Base-by-base conservation (phyloP, 2,888 invertebrate species). In the Clanis bilineata region DNA sequence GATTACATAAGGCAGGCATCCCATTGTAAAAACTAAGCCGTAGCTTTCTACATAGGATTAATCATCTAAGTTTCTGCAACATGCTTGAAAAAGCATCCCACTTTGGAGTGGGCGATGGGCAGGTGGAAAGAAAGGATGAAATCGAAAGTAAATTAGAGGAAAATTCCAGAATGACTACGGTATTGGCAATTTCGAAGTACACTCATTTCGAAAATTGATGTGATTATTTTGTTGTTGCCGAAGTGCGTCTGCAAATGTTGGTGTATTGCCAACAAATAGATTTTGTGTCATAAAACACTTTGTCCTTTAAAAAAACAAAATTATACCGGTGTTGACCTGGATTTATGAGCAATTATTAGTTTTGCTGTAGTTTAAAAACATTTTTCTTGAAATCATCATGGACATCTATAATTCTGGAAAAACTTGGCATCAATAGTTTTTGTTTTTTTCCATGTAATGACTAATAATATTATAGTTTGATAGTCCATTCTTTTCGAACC, bases 261-360 rank as follows among this genome's bases (percentile, higher is more conserved):
- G 25, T 28, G 5, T 47, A 15, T 3, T 47, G 47, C 47, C 47
- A 47, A 47, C 25, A 47, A 47, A 47, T 47, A 47, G 25, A 28
- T 25, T 47, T n/a, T 28, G 25, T 47, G 25, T 47, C 47, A 47
- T 47, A 28, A 47, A 28, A 45, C n/a, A 47, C 23, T n/a, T 47
- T 15, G 28, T 47, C 25, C 47, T 47, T 47, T 28, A 47, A 47
- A 47, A 44, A 45, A 15, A 47, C 7, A 9, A 25, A 47, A n/a
- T 25, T 15, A 28, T 25, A 15, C 28, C 15, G 7, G 47, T 15
- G 47, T 9, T 47, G 47, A 47, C 47, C 47, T 47, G 15, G 23
- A 47, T 45, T 23, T 25, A 45, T 47, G 28, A 15, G 15, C 25
- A 47, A 47, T 25, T 38, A 7, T 47, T 47, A 25, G 25, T 45